Conservation (phyloP, 2,797 vertebrate species). For the Chaunax sp. region DNA sequence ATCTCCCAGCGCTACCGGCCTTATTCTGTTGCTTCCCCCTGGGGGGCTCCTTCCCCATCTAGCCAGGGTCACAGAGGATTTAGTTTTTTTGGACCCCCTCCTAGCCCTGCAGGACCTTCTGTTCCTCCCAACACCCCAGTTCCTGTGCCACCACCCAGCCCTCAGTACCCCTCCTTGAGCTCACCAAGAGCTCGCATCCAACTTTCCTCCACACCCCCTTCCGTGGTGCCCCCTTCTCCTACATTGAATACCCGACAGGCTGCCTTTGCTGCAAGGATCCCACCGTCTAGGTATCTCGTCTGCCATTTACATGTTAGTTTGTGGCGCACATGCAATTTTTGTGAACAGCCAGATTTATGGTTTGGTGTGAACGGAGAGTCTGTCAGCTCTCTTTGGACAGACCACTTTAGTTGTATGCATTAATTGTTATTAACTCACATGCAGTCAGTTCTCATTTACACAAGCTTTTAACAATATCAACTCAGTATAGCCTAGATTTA, state of each 20-base stretch:
- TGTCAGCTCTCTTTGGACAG: not conserved
- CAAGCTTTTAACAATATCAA: not conserved
- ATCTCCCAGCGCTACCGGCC: conserved; percentile 91
- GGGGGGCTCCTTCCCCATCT: conserved; percentile 77
- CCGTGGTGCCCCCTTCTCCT: conserved; percentile 83
- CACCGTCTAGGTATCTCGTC: conserved; percentile 91
- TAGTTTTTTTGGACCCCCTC: conserved; percentile 60
- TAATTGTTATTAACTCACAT: not conserved
- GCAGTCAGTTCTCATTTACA: not conserved
- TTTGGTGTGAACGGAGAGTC: conserved; percentile 2
- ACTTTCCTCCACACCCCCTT: conserved; percentile 73
- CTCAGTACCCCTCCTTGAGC: conserved; percentile 73
- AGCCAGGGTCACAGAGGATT: conserved; percentile 71
- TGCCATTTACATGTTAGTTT: conserved; percentile 64
- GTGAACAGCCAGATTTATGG: not conserved
- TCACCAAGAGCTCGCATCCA: conserved; percentile 77
- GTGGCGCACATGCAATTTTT: conserved; percentile 44
- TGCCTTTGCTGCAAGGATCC: conserved; percentile 86
- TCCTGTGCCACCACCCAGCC: conserved; percentile 74
- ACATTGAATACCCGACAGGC: conserved; percentile 81
- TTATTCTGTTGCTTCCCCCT: conserved; percentile 87
- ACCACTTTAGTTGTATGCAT: conserved; percentile 2
- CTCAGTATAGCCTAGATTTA: not conserved
- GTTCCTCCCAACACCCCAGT: conserved; percentile 76
- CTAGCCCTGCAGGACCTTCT: conserved; percentile 62